Conservation (phyloP, 2,113 vertebrate species). For the Cryptomyrus ogoouensis region DNA sequence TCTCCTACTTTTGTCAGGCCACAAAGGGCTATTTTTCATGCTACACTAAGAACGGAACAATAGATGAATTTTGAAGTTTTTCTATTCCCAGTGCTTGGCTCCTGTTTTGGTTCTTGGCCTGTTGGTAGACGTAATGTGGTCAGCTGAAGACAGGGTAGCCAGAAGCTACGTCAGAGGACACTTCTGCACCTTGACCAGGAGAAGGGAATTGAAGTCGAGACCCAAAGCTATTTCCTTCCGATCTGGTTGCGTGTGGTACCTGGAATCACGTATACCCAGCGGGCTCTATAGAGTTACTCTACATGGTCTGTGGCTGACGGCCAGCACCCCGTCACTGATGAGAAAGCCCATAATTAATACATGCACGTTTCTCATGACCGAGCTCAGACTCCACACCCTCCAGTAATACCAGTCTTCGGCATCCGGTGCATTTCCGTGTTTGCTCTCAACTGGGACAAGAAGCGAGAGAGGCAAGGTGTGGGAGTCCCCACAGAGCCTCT, state of each 20-base stretch:
- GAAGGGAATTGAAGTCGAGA: not conserved
- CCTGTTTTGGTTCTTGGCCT: not conserved
- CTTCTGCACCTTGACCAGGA: not conserved
- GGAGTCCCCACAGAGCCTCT: not conserved
- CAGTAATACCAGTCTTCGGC: not conserved
- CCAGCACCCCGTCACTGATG: not conserved
- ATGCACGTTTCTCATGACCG: not conserved
- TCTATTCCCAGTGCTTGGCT: not conserved
- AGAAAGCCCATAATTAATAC: not conserved
- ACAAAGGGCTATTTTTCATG: conserved; percentile 6
- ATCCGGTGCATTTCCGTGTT: not conserved
- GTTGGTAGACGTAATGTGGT: not conserved
- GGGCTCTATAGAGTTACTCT: not conserved
- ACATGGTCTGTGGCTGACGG: not conserved
- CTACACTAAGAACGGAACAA: not conserved
- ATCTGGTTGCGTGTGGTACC: not conserved
- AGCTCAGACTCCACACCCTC: not conserved
- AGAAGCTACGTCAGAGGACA: not conserved
- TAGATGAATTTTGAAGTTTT: not conserved
- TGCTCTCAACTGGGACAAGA: not conserved
- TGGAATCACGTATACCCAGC: not conserved
- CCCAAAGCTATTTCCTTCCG: not conserved
- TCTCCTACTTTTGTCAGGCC: not conserved
- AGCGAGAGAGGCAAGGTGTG: not conserved
- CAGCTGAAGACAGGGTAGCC: not conserved